A percentile compares a stretch with the other conserved stretches of the same genome.
Evolutionary conservation across 2,113 vertebrate species (phyloP).

Genomic region (Capreolus pygargus): DNA sequence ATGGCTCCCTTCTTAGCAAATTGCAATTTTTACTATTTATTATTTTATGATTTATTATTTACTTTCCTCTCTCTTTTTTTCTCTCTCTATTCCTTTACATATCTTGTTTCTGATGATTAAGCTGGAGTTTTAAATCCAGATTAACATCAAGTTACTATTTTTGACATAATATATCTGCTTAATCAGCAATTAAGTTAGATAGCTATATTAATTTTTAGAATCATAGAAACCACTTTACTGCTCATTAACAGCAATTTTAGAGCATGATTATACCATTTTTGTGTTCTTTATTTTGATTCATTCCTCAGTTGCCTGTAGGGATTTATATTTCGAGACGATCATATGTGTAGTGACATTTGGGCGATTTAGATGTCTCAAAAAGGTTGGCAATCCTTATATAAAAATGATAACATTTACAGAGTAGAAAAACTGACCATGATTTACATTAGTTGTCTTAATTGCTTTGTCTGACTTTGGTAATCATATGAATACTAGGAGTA

Average conservation of each 20-base stretch:
- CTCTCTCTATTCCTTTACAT: background rate
- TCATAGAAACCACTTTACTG: background rate
- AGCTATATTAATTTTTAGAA: background rate
- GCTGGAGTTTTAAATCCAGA: background rate
- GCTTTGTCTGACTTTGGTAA: background rate
- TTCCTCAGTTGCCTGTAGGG: background rate
- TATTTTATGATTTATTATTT: background rate
- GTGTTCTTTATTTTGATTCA: slow-evolving; percentile 10
- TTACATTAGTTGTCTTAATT: background rate
- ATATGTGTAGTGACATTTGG: background rate
- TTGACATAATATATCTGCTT: background rate
- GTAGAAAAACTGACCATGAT: background rate
- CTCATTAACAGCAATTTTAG: background rate
- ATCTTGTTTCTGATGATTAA: background rate
- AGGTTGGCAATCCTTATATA: background rate
- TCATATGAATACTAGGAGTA: background rate
- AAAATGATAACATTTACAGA: background rate
- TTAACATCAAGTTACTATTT: background rate
- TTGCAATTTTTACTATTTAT: background rate
- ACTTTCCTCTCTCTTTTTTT: background rate
- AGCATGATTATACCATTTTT: background rate
- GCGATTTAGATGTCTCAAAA: background rate
- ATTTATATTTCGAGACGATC: background rate
- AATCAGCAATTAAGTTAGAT: background rate
- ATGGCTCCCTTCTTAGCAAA: background rate